These are phyloP conservation scores for Scotopteryx bipunctaria DNA, from an alignment of 2,888 invertebrate genomes.

Conservation along the genomic window DNA sequence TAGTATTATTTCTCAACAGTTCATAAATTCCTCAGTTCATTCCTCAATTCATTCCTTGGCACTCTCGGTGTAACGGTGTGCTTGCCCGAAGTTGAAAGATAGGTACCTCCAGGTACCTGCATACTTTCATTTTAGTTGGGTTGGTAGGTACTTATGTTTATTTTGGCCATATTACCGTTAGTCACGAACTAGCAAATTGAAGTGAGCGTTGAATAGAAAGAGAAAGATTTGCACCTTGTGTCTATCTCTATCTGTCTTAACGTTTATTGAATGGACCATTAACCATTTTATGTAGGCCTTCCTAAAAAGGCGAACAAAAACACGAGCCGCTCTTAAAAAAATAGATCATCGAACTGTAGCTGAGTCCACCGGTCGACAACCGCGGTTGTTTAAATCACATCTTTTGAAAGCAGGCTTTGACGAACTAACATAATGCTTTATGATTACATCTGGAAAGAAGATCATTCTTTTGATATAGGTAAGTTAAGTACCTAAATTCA, in stretches of 20 bases:
- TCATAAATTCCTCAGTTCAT: no score
- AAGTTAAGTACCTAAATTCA: no score
- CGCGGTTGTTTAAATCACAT: background rate
- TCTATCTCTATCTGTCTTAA: constrained; percentile 51
- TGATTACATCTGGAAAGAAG: no score
- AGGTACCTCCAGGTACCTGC: constrained; percentile 1
- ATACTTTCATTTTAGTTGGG: constrained; percentile 56
- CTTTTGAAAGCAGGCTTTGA: no score
- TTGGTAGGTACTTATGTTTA: constrained; percentile 58
- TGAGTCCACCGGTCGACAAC: constrained; percentile 52
- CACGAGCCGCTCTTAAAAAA: constrained; percentile 63
- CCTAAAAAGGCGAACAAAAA: constrained; percentile 68
- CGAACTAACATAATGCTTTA: no score
- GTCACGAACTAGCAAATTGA: constrained; percentile 44
- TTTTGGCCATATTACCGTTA: constrained; percentile 69
- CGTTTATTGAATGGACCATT: constrained; percentile 60
- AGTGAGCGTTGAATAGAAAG: constrained; percentile 48
- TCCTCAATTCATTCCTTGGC: background rate
- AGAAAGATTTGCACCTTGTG: constrained; percentile 53
- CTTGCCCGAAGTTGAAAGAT: constrained; percentile 30
- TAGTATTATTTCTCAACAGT: background rate
- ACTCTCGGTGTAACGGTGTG: constrained; percentile 41
- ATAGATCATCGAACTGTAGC: constrained; percentile 75
- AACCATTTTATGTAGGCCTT: constrained; percentile 60
- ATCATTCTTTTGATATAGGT: no score